Evolutionary conservation across 2,888 invertebrate species (phyloP).

Genomic region (Pyrochroa serraticornis): DNA sequence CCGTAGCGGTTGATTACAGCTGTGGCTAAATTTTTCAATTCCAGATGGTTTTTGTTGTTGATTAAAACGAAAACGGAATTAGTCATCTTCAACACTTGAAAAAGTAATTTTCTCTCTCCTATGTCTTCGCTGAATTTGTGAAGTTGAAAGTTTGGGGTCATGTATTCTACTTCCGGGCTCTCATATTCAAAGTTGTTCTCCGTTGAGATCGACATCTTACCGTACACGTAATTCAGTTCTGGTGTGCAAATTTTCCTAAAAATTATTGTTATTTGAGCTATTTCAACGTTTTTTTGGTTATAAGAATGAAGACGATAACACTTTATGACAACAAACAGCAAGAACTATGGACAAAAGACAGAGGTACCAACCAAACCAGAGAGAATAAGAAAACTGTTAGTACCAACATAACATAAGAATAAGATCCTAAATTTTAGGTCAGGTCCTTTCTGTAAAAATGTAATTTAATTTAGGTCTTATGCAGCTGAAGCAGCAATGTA

Average conservation of each 20-base stretch:
- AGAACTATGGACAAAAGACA: too few relatives aligned
- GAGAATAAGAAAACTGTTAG: too few relatives aligned
- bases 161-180: constrained; percentile 18
- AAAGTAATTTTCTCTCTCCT: constrained; percentile 50
- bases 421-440: too few relatives aligned
- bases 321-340: too few relatives aligned
- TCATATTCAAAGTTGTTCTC: background rate
- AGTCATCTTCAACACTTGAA: constrained; percentile 58
- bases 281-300: too few relatives aligned
- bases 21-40: constrained; percentile 54
- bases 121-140: constrained; percentile 52
- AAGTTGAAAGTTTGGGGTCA: constrained; percentile 44
- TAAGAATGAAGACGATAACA: too few relatives aligned
- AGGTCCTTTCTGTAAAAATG: too few relatives aligned
- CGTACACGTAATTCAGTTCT: background rate
- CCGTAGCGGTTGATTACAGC: constrained; percentile 49
- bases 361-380: too few relatives aligned
- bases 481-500: too few relatives aligned
- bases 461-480: too few relatives aligned
- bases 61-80: constrained; percentile 58
- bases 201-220: background rate
- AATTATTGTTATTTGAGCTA: too few relatives aligned
- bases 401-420: too few relatives aligned
- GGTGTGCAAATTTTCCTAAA: background rate
- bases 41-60: constrained; percentile 51